A percentile compares a stretch with the other conserved stretches of the same genome.
Conservation (phyloP, 1,140 invertebrate species). For the Colletes latitarsis region DNA sequence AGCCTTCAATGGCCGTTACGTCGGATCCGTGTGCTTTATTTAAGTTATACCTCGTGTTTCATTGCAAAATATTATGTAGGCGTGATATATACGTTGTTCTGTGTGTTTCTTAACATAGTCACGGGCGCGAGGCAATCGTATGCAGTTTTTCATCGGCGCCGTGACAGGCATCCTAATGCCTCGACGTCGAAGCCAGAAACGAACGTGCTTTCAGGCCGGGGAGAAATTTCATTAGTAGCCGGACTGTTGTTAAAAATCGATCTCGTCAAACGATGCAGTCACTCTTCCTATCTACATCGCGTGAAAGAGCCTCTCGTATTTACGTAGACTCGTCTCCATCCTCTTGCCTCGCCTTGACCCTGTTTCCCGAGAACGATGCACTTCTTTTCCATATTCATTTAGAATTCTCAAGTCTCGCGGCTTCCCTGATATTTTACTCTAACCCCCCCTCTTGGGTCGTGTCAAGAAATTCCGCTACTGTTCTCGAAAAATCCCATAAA, state of each 20-base stretch:
- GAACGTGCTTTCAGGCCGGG: not conserved
- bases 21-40: not conserved
- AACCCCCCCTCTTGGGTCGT: too few relatives aligned
- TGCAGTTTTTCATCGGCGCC: not conserved
- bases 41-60: not conserved
- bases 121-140: not conserved
- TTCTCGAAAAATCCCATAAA: too few relatives aligned
- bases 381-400: slow-evolving; percentile 7
- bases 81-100: not conserved
- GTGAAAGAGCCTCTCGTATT: slow-evolving; percentile 25
- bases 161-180: not conserved
- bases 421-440: not conserved
- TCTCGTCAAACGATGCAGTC: not conserved
- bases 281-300: slow-evolving; percentile 19
- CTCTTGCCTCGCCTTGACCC: slow-evolving; percentile 46
- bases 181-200: not conserved
- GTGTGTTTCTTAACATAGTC: not conserved
- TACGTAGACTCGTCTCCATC: not conserved
- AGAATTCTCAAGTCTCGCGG: slow-evolving; percentile 14
- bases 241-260: slow-evolving; percentile 8
- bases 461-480: too few relatives aligned
- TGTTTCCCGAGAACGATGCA: slow-evolving; percentile 7
- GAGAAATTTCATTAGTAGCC: not conserved
- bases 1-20: not conserved
- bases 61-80: slow-evolving; percentile 10